Percentiles rank a stretch among this genome's conserved stretches.
Conservation (phyloP, 2,888 invertebrate species). For the Diaperis boleti region DNA sequence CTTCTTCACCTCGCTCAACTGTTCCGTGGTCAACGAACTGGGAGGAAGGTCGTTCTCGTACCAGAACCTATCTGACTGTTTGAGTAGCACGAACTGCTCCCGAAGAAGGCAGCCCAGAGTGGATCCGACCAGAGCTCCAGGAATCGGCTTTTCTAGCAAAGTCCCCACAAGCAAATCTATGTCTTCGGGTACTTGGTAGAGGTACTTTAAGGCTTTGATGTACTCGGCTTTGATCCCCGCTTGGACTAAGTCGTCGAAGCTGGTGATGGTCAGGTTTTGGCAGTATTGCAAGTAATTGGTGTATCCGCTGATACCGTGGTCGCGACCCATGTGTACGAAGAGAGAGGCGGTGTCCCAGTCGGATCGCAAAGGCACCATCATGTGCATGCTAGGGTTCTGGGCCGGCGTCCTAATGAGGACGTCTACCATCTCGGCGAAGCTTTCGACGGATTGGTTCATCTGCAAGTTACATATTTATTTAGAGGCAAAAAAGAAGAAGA, state of each 20-base stretch:
- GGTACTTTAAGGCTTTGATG: slow-evolving; percentile 74
- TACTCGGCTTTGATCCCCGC: slow-evolving; percentile 71
- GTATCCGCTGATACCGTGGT: slow-evolving; percentile 86
- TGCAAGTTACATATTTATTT: slow-evolving; percentile 53
- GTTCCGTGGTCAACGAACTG: slow-evolving; percentile 81
- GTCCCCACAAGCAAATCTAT: slow-evolving; percentile 89
- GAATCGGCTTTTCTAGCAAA: slow-evolving; percentile 81
- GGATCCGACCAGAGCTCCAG: slow-evolving; percentile 87
- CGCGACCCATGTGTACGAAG: slow-evolving; percentile 76
- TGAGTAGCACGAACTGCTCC: slow-evolving; percentile 83
- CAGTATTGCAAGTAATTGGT: slow-evolving; percentile 77
- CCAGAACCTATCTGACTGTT: slow-evolving; percentile 94
- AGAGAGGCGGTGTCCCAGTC: slow-evolving; percentile 68
- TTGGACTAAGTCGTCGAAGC: slow-evolving; percentile 71
- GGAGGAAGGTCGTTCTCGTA: slow-evolving; percentile 95
- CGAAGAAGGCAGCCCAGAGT: slow-evolving; percentile 90
- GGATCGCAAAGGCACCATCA: slow-evolving; percentile 60
- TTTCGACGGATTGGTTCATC: slow-evolving; percentile 71
- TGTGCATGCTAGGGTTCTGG: slow-evolving; percentile 72
- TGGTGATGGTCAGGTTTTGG: slow-evolving; percentile 61
- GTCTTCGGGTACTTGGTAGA: slow-evolving; percentile 81
- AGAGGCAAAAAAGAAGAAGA: slow-evolving; percentile 36
- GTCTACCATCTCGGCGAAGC: slow-evolving; percentile 69
- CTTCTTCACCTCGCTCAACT: slow-evolving; percentile 84
- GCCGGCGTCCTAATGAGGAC: slow-evolving; percentile 76